Evolutionary conservation across 1,140 invertebrate species (phyloP).

Genomic region (Anastrepha obliqua): DNA sequence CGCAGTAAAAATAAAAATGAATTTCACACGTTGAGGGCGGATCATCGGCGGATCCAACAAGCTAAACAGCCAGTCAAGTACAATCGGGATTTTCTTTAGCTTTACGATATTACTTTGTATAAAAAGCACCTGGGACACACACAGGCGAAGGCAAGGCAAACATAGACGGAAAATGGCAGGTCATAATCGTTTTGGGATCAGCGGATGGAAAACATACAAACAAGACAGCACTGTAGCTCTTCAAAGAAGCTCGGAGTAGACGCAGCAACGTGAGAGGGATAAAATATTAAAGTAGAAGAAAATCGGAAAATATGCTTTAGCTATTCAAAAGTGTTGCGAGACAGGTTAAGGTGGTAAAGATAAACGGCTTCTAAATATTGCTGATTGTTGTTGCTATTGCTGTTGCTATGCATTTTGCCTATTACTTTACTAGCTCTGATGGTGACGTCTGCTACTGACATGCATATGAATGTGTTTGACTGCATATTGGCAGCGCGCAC

Average conservation of each 20-base stretch:
- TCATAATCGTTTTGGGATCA: constrained; percentile 50
- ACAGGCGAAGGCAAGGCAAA: background rate
- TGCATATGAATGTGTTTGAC: background rate
- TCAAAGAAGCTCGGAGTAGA: background rate
- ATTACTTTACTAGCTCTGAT: background rate
- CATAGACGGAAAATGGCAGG: background rate
- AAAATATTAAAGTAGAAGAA: background rate
- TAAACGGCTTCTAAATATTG: constrained; percentile 46
- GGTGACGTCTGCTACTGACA: background rate
- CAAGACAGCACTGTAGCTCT: too few relatives aligned
- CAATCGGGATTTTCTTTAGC: constrained; percentile 37
- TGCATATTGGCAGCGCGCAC: background rate
- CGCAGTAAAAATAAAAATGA: constrained; percentile 43
- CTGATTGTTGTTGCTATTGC: background rate
- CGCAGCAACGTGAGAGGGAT: background rate
- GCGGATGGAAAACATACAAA: background rate
- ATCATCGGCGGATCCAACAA: constrained; percentile 20
- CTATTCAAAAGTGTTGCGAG: background rate
- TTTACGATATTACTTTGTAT: constrained; percentile 52
- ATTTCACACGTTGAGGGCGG: constrained; percentile 46
- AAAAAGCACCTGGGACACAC: constrained; percentile 46
- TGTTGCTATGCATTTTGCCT: background rate
- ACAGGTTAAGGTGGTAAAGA: constrained; percentile 45
- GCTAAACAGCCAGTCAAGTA: constrained; percentile 29
- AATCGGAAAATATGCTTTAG: constrained; percentile 6